Evolutionary conservation across 2,888 invertebrate genomes (phyloP).

Genomic region (Belgica antarctica): DNA sequence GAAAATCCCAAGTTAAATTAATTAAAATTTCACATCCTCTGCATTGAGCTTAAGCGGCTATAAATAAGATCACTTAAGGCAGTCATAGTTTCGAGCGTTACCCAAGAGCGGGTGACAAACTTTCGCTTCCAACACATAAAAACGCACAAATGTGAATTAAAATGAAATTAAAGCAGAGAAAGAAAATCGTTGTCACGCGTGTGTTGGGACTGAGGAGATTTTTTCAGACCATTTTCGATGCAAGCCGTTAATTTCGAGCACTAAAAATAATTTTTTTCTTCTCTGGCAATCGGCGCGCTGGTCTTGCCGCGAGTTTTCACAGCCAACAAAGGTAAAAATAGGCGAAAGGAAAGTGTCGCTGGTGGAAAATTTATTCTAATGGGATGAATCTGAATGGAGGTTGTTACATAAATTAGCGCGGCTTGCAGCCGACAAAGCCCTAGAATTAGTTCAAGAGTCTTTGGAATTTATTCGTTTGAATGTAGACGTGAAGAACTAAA

Average conservation of each 20-base stretch:
- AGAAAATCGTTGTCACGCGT: background rate
- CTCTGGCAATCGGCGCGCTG: background rate
- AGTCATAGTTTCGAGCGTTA: background rate
- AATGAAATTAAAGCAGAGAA: constrained; percentile 40
- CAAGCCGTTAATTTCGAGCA: background rate
- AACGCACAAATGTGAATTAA: constrained; percentile 38
- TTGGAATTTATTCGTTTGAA: no score
- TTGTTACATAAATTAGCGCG: background rate
- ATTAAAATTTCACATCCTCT: constrained; percentile 10
- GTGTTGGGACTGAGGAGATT: background rate
- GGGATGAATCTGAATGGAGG: background rate
- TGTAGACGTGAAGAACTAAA: no score
- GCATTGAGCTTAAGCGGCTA: background rate
- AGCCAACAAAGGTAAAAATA: constrained; percentile 15
- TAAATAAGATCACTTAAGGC: background rate
- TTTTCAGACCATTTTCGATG: background rate
- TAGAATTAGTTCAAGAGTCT: no score
- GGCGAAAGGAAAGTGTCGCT: background rate
- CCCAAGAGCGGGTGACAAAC: background rate
- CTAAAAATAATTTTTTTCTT: constrained; percentile 8
- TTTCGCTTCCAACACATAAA: background rate
- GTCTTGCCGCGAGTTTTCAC: background rate
- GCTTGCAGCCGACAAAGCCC: no score
- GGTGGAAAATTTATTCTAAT: constrained; percentile 10
- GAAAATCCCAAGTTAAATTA: background rate